A percentile compares a stretch with the other conserved stretches of the same genome.
These are phyloP conservation scores for Frankliniella fusca DNA, from an alignment of 2,888 invertebrate genomes.

Conservation along the genomic window DNA sequence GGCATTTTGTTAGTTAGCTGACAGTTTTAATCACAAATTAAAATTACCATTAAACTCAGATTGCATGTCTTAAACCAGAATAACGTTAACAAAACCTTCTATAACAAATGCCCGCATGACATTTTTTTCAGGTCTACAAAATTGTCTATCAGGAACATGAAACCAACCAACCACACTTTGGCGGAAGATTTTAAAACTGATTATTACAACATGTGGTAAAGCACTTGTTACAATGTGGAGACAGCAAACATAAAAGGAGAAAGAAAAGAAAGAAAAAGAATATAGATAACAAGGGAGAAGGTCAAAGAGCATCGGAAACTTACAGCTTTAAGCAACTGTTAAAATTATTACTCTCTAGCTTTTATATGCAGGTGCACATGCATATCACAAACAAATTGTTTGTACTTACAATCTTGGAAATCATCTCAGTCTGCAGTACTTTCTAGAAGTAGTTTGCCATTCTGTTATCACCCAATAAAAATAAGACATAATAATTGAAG, in stretches of 20 bases:
- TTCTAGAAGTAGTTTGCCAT: not conserved
- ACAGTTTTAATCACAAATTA: not conserved
- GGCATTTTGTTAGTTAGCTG: not conserved
- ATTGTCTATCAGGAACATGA: not conserved
- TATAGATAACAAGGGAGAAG: not conserved
- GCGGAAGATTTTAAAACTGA: no score
- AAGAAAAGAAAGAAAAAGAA: not conserved
- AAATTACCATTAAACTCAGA: no score
- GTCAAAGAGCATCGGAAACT: not conserved
- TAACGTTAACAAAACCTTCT: not conserved
- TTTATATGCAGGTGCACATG: not conserved
- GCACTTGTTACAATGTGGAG: no score
- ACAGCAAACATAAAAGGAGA: no score
- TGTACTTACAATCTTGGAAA: not conserved
- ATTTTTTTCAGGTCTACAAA: no score
- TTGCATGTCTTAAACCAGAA: not conserved
- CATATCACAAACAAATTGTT: constrained; percentile 3
- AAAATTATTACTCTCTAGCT: not conserved
- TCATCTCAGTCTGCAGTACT: constrained; percentile 8
- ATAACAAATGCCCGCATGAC: not conserved
- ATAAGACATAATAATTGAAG: not conserved
- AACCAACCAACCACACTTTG: no score
- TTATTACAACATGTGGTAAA: no score
- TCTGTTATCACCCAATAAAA: not conserved
- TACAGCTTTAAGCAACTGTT: not conserved